Percentiles rank a stretch among this genome's conserved stretches.
phyloP scores from a whole-genome alignment of 2,888 invertebrate genomes.

The Cecidostiba fungosa region DNA sequence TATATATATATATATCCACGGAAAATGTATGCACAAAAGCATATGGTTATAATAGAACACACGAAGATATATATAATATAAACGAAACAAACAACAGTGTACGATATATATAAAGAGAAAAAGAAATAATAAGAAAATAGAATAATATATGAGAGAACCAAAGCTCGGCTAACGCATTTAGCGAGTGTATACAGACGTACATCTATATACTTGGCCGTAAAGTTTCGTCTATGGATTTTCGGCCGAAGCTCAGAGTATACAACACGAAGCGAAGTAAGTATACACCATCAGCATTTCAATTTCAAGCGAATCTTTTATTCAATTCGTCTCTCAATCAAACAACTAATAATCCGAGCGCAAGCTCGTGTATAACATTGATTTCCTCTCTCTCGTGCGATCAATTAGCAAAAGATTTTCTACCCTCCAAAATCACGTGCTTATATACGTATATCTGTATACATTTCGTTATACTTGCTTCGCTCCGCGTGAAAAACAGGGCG shows the following conservation, averaged over 20 bases:
- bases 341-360: neutral
- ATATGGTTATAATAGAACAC: neutral
- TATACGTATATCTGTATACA: neutral
- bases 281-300: neutral
- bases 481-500: constrained; percentile 33
- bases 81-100: neutral
- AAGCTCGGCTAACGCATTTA: constrained; percentile 56
- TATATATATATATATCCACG: neutral
- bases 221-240: constrained; percentile 32
- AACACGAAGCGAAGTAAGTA: constrained; percentile 20
- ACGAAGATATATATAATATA: neutral
- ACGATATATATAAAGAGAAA: neutral
- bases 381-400: neutral
- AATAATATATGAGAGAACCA: constrained; percentile 17
- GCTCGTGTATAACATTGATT: neutral
- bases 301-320: neutral
- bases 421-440: neutral
- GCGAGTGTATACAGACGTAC: constrained; percentile 47
- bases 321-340: neutral
- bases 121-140: neutral
- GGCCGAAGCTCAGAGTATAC: neutral
- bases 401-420: neutral
- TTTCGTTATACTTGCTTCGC: constrained; percentile 16
- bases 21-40: constrained; percentile 37
- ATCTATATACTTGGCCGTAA: constrained; percentile 24